Evolutionary conservation across 2,797 vertebrate genomes (phyloP).

Genomic region (Periparus ater): DNA sequence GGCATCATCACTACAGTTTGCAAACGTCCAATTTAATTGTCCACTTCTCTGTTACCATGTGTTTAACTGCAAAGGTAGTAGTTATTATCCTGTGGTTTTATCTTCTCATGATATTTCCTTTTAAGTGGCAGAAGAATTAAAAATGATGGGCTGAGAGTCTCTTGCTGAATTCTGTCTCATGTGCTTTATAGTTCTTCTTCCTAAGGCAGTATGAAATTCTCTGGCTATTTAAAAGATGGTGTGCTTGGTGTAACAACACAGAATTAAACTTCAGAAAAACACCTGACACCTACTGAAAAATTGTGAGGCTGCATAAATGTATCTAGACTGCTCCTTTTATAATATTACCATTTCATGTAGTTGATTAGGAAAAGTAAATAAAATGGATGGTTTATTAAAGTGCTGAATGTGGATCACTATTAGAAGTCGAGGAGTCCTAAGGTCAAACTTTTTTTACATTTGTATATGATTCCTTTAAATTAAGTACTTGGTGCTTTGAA

Average conservation of each 20-base stretch:
- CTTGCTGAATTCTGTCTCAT: neutral
- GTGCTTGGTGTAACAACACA: neutral
- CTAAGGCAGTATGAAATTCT: neutral
- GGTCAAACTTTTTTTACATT: neutral
- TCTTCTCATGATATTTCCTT: neutral
- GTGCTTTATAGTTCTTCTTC: neutral
- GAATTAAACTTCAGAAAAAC: neutral
- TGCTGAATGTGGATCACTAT: neutral
- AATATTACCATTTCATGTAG: neutral
- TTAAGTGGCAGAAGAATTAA: neutral
- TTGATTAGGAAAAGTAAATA: neutral
- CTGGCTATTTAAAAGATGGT: neutral
- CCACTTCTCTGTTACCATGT: neutral
- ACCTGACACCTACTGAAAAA: neutral
- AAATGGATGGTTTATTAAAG: neutral
- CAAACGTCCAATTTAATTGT: neutral
- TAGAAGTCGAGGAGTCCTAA: neutral
- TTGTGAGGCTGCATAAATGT: neutral
- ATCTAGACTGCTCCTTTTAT: neutral
- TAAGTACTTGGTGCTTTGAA: neutral
- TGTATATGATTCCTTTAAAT: neutral
- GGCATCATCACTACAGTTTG: rapidly evolving
- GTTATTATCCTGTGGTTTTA: neutral
- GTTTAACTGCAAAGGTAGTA: neutral
- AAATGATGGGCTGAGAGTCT: neutral